Conservation (phyloP, 2,888 invertebrate genomes). For the Ornithoptera alexandrae region DNA sequence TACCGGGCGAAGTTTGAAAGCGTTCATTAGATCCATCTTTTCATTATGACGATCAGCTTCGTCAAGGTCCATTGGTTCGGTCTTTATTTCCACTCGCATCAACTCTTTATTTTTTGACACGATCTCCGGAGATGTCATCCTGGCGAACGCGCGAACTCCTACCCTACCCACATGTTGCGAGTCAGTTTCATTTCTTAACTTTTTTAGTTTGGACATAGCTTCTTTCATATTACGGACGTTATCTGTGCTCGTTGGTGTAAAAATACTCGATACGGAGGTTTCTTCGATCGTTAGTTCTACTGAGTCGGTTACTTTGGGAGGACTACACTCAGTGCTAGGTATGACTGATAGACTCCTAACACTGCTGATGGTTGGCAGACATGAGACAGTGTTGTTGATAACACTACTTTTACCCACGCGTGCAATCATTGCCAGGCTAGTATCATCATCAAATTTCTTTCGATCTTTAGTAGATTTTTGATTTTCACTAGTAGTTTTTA, state of each 20-base stretch:
- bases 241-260: constrained; percentile 56
- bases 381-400: constrained; percentile 35
- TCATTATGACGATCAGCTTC: constrained; percentile 61
- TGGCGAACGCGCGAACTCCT: constrained; percentile 68
- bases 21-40: constrained; percentile 65
- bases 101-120: constrained; percentile 30
- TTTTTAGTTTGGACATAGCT: constrained; percentile 53
- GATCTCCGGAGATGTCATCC: constrained; percentile 57
- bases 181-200: constrained; percentile 46
- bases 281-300: constrained; percentile 50
- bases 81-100: constrained; percentile 64
- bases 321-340: constrained; percentile 34
- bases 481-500: constrained; percentile 31
- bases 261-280: constrained; percentile 49
- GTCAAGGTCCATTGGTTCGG: constrained; percentile 67
- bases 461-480: constrained; percentile 47
- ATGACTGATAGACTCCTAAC: constrained; percentile 57
- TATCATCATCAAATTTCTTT: constrained; percentile 56
- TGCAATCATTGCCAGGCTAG: constrained; percentile 53
- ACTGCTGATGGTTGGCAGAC: constrained; percentile 61
- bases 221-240: constrained; percentile 55
- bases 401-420: constrained; percentile 40
- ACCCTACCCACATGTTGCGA: constrained; percentile 56
- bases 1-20: constrained; percentile 63
- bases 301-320: constrained; percentile 27